Base-by-base conservation (phyloP, 2,888 invertebrate genomes). In the Druceiella hillmani region DNA sequence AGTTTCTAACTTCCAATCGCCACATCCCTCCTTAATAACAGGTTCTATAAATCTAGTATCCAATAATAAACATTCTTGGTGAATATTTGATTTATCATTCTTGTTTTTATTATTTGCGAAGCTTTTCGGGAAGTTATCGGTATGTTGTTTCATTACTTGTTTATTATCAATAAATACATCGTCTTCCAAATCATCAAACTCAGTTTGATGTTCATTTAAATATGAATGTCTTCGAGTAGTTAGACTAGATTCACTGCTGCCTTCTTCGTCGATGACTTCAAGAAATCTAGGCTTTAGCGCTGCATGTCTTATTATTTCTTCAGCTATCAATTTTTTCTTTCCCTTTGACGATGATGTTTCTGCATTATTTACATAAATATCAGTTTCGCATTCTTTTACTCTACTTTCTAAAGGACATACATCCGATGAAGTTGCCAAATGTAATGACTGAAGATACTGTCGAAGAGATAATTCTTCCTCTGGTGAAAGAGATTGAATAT, bases 241-340 rank as follows among this genome's bases (percentile, higher is more conserved):
- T 46, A 77, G 71, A 46, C 79, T 79, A 3, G 77, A 69, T 52
- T 83, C 80, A 53, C 68, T 61, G 51, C 83, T 83, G 3, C 76
- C 77, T 65, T 87, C 87, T 61, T 87, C 87, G 52, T 81, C 79
- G 47, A 87, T 87, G 4, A 83, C 84, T 54, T 85, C 86, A 53
- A 87, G 65, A 47, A 76, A 81, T 55, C 83, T 74, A 7, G 81
- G 79, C 52, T 79, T 77, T 4, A 78, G 74, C 1, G 79, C 73
- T 37, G 76, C 59, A 44, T 58, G 56, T 24, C 53, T 44, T 29
- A 56, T 49, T 47, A 57, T 58, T 36, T 70, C 69, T 34, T 70
- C 69, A 17, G 61, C 55, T n/a, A 59, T n/a, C n/a, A n/a, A n/a
- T n/a, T n/a, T n/a, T n/a, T n/a, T n/a, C n/a, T n/a, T n/a, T n/a